phyloP scores from a whole-genome alignment of 2,797 vertebrate genomes.

The Brachymystax lenok region DNA sequence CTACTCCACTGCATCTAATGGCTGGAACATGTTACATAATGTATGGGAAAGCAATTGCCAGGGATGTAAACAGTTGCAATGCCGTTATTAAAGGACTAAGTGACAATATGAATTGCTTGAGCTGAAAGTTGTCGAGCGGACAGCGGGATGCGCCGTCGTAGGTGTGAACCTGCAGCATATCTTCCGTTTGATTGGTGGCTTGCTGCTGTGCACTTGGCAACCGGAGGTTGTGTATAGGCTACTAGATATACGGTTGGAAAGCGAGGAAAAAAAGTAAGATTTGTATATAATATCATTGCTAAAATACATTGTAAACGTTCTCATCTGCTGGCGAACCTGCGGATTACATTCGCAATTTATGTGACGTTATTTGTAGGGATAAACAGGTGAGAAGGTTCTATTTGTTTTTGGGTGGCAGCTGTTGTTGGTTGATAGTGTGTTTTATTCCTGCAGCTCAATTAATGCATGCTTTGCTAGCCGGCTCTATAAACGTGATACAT shows the following conservation, averaged over 20 bases:
- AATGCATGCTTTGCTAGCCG: background rate
- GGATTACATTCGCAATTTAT: background rate
- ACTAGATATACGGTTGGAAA: background rate
- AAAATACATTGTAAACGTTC: too few relatives aligned
- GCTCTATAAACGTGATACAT: too few relatives aligned
- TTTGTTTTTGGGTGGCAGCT: background rate
- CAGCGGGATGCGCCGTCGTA: background rate
- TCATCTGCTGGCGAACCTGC: background rate
- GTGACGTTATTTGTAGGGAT: background rate
- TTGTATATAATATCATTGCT: background rate
- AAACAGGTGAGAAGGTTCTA: constrained; percentile 2
- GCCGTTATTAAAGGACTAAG: background rate
- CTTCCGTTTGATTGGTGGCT: background rate
- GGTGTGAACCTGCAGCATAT: background rate
- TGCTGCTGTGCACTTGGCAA: background rate
- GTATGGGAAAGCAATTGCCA: background rate
- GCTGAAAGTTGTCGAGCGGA: background rate
- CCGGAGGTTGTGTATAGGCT: background rate
- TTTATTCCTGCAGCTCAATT: background rate
- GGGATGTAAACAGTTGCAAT: background rate
- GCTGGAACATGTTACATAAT: background rate
- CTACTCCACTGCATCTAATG: background rate
- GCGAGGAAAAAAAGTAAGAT: background rate
- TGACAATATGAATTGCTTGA: background rate
- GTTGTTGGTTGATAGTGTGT: background rate